Conservation (phyloP, 2,113 vertebrate genomes). For the Peromyscus polionotus region DNA sequence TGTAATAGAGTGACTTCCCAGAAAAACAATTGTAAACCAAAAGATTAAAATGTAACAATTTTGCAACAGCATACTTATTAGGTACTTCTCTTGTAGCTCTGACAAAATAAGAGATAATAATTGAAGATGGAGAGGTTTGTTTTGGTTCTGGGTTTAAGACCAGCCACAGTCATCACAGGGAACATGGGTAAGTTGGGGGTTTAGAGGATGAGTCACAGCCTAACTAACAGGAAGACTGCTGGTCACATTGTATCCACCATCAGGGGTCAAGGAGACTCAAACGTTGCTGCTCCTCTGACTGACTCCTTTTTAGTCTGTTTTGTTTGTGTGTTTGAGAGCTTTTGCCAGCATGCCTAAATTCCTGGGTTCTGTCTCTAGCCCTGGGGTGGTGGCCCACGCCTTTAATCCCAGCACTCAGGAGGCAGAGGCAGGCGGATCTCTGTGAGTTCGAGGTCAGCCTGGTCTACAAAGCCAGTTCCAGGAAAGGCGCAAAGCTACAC, state of each 20-base stretch:
- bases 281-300: background rate
- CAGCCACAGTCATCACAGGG: background rate
- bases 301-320: background rate
- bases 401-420: too few species aligned
- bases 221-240: background rate
- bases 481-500: too few species aligned
- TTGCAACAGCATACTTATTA: background rate
- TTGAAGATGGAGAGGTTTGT: background rate
- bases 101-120: background rate
- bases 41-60: background rate
- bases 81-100: background rate
- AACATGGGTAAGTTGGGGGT: background rate
- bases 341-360: background rate
- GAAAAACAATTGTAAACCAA: background rate
- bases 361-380: background rate
- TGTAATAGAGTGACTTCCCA: background rate
- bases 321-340: background rate
- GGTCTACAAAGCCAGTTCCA: too few species aligned
- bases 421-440: too few species aligned
- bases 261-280: background rate
- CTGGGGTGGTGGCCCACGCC: too few species aligned
- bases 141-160: background rate
- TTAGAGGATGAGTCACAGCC: background rate
- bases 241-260: background rate
- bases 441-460: too few species aligned